phyloP scores from a whole-genome alignment of 2,113 vertebrate species.

The Bambusicola thoracicus region DNA sequence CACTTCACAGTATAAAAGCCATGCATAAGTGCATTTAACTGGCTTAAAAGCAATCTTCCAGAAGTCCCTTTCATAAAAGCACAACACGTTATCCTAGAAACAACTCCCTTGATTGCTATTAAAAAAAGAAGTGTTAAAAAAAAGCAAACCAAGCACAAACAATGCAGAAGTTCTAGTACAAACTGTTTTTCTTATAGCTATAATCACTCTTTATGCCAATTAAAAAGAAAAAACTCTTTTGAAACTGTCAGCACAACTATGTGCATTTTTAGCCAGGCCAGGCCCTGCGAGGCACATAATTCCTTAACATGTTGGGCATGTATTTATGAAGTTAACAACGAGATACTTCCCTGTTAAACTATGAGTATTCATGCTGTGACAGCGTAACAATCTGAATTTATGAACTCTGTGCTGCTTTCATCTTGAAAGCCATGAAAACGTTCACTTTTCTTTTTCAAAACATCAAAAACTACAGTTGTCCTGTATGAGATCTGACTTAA shows the following conservation, averaged over 20 bases:
- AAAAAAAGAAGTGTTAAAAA: background rate
- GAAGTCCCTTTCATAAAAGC: background rate
- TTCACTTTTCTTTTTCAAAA: background rate
- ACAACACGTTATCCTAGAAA: background rate
- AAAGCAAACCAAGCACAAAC: background rate
- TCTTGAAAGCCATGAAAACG: background rate
- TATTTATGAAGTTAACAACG: background rate
- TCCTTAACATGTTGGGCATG: background rate
- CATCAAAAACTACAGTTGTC: background rate
- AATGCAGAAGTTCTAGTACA: background rate
- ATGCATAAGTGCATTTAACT: background rate
- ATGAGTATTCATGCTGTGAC: background rate
- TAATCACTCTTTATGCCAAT: background rate
- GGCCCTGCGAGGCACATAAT: background rate
- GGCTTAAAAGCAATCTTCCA: background rate
- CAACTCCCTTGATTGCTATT: background rate
- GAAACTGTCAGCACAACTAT: background rate
- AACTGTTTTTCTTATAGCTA: background rate
- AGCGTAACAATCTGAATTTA: background rate
- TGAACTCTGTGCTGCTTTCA: background rate
- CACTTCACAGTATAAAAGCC: background rate
- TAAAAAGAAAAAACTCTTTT: background rate
- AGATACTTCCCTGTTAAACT: background rate
- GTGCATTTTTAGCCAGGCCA: background rate
- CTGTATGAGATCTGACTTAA: background rate